phyloP scores from a whole-genome alignment of 2,797 vertebrate species.

The Syndactyla subalaris region DNA sequence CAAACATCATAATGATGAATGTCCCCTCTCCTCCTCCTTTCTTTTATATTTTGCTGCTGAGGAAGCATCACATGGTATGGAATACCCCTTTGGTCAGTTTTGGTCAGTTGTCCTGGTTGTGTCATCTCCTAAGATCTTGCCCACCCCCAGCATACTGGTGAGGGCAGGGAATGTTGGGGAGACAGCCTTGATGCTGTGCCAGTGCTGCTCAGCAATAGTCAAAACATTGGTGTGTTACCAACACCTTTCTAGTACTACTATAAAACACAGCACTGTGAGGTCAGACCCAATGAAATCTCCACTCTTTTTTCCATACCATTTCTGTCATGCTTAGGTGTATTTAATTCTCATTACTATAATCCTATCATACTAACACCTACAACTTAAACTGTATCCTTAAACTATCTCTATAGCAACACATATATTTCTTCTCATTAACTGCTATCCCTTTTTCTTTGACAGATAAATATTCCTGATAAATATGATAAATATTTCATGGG shows the following conservation, averaged over 20 bases:
- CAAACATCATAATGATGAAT: accelerated
- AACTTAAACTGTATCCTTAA: background rate
- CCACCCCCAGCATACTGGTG: background rate
- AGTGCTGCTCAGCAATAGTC: background rate
- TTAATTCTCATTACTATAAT: background rate
- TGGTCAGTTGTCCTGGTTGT: background rate
- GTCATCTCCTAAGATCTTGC: background rate
- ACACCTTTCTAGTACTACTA: background rate
- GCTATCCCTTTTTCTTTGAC: background rate
- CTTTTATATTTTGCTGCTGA: background rate
- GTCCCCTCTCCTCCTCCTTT: background rate
- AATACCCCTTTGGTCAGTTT: background rate
- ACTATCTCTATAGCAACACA: background rate
- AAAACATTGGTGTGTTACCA: background rate
- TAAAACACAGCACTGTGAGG: background rate
- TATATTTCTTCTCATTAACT: background rate
- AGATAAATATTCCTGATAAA: background rate
- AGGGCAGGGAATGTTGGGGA: background rate
- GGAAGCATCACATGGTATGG: background rate
- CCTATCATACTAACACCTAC: background rate
- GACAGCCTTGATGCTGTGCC: background rate
- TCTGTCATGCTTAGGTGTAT: background rate
- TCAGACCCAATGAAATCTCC: background rate
- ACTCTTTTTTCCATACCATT: background rate
- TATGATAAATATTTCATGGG: no score